Evolutionary conservation across 1,140 invertebrate genomes (phyloP).

Genomic region (Trypoxylus dichotomus): DNA sequence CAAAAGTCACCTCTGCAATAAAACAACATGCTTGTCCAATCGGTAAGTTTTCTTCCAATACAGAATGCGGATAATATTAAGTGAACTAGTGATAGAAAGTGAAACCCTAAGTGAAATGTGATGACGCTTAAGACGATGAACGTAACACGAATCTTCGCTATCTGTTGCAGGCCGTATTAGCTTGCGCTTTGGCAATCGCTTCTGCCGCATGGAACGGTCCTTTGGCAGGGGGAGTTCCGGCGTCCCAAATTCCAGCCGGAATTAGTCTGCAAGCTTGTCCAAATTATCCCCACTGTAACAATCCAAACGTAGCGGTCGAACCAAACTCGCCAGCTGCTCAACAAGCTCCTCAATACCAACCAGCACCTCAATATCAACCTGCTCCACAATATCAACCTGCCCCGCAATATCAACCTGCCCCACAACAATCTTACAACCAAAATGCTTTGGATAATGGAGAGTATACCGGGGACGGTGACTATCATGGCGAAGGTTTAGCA

Average conservation of each 20-base stretch:
- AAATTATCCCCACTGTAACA: constrained; percentile 53
- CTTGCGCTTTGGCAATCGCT: constrained; percentile 45
- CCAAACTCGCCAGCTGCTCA: constrained; percentile 36
- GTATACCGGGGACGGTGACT: constrained; percentile 52
- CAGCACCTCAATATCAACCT: not conserved
- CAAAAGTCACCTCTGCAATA: constrained; percentile 14
- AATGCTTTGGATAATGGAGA: constrained; percentile 48
- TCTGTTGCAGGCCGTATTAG: constrained; percentile 47
- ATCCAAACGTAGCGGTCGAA: constrained; percentile 49
- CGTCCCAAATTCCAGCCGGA: constrained; percentile 50
- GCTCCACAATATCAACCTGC: constrained; percentile 12
- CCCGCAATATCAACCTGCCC: not conserved
- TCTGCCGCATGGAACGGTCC: constrained; percentile 50
- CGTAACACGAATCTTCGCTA: not conserved
- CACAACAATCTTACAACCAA: constrained; percentile 40
- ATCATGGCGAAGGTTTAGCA: constrained; percentile 56
- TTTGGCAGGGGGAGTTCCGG: constrained; percentile 50
- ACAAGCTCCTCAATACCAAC: constrained; percentile 13
- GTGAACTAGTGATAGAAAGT: not conserved
- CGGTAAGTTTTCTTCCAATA: constrained; percentile 45
- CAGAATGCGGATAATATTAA: not conserved
- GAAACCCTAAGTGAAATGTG: not conserved
- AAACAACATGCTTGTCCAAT: constrained; percentile 54
- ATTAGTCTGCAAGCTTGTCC: constrained; percentile 53
- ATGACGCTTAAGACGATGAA: not conserved